Base-by-base conservation (phyloP, 1,140 invertebrate genomes). In the Magallana ariakensis region DNA sequence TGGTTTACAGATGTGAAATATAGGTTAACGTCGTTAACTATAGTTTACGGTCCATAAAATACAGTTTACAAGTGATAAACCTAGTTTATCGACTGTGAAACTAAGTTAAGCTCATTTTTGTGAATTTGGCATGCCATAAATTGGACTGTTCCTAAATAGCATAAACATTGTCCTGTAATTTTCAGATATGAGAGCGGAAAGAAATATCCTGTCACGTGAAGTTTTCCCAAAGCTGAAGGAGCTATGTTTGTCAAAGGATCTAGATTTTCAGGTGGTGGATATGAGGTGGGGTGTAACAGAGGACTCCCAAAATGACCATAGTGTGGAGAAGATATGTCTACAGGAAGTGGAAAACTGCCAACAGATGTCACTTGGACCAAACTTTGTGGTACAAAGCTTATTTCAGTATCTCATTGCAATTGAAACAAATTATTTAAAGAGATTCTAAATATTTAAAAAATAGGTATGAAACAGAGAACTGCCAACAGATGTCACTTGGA, bases 251-350 rank as follows among this genome's bases (percentile, higher is more conserved):
- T 62, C 88, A 11, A 62, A 89, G 58, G 92, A 90, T 56, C 90
- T 95, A 46, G 91, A 92, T 70, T 94, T 93, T 88, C 92, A 94
- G 88, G 87, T 94, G 55, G 92, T 94, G n/a, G 94, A 95, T 85
- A 91, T 94, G 91, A 88, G 94, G 26, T 94, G 94, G 94, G 94
- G 94, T 26, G 90, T 94, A 8, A 93, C 92, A 46, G 91, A 93
- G n/a, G 92, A 93, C 26, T 90, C 90, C 80, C 90, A 91, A 22
- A 92, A 92, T 89, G 92, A 94, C 84, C 93, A 94, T 83, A 90
- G 90, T 46, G 91, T 92, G 0, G 91, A 92, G 83, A 92, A 92
- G 75, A 89, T 94, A 10, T 94, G 94, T 88, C 81, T 94, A 3
- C 87, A 90, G 60, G 94, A 94, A 90, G 91, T 95, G 10, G 85